These are phyloP conservation scores for Sinotaia quadrata DNA, from an alignment of 2,888 invertebrate species.

Conservation along the genomic window DNA sequence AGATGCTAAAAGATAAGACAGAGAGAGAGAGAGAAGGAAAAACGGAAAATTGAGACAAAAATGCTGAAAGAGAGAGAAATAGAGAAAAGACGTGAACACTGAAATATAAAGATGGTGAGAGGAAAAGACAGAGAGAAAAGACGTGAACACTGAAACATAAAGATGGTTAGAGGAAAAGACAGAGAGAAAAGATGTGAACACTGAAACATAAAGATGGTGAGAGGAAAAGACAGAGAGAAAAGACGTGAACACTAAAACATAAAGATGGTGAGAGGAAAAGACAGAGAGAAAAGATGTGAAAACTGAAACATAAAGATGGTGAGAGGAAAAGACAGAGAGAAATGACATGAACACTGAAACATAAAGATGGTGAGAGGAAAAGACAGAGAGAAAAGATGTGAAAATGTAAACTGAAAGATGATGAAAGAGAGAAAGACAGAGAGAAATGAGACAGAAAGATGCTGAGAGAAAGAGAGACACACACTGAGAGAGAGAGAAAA, in stretches of 20 bases:
- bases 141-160: background rate
- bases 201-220: background rate
- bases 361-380: background rate
- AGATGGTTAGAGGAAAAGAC: background rate
- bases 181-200: background rate
- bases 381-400: background rate
- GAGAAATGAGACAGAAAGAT: background rate
- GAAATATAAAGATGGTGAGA: background rate
- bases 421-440: constrained; percentile 1
- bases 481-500: background rate
- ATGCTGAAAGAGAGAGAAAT: background rate
- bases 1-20: background rate
- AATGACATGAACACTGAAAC: background rate
- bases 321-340: background rate
- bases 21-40: background rate
- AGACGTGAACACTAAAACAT: background rate
- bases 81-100: background rate
- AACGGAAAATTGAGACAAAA: background rate
- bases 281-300: background rate
- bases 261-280: background rate
- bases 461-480: background rate
- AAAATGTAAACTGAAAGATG: background rate
- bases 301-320: background rate
- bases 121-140: no score
- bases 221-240: no score